Base-by-base conservation (phyloP, 2,797 vertebrate genomes). In the Hydrocynus forskahlii region DNA sequence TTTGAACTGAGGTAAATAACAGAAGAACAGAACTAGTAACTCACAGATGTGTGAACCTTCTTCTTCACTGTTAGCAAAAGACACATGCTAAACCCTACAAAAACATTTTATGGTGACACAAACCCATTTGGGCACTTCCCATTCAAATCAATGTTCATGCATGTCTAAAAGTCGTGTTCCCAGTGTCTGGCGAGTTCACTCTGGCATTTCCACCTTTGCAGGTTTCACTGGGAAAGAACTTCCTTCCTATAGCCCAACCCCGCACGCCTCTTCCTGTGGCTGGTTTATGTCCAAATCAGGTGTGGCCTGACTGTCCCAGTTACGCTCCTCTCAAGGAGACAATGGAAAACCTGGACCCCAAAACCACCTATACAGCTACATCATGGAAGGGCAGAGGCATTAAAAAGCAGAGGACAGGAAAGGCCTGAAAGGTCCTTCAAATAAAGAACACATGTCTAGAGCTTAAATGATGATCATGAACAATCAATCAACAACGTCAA, bases 191-290 rank as follows among this genome's bases (percentile, higher is more conserved):
- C 16, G 55, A 48, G 69, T 66, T 35, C 59, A 25, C 43, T 43
- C 78, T 25, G 9, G 57, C 35, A 75, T 83, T 83, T 78, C 45
- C 40, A 76, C 25, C 21, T 76, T 82, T 48, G 48, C 66, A 54
- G 45, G 68, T 66, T 83, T 66, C 71, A n/a, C 8, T 62, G 57
- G 14, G 68, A 69, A 14, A 4, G 23, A 23, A 5, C 68, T 72
- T 86, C 83, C 86, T 83, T 81, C 81, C 72, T 12, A 25, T 16
- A 1, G 17, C 5, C 45, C 29, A 29, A 3, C 75, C 62, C 38
- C 45, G 59, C 17, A 0, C 2, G 13, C 8, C 69, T 62, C 55
- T 70, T 83, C 81, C 81, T 85, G 75, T 62, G 52, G 3, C 50
- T 17, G 2, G n/a, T n/a, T 62, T 67, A 12, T 17, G 35, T 25